These are phyloP conservation scores for Anastrepha obliqua DNA, from an alignment of 1,140 invertebrate genomes.

Conservation along the genomic window DNA sequence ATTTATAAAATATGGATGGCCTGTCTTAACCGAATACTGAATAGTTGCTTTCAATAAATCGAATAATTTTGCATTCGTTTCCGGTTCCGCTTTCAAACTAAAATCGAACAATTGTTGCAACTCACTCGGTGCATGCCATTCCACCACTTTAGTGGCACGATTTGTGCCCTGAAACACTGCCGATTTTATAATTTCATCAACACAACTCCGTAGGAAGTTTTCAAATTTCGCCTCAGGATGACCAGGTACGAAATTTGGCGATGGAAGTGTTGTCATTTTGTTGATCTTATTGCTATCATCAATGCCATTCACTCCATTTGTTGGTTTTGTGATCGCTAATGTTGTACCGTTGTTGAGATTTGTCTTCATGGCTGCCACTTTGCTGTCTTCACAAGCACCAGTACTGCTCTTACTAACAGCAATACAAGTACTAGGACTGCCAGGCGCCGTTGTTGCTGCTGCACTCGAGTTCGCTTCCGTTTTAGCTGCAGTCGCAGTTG, in stretches of 20 bases:
- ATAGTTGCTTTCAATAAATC: conserved; percentile 81
- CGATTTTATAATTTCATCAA: conserved; percentile 83
- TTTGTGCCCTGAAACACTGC: conserved; percentile 85
- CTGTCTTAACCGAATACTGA: conserved; percentile 89
- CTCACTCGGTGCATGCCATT: conserved; percentile 83
- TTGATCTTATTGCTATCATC: conserved; percentile 7
- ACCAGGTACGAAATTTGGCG: conserved; percentile 57
- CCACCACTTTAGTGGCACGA: conserved; percentile 82
- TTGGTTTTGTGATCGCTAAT: neutral
- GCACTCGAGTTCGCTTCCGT: conserved; percentile 59
- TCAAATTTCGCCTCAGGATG: conserved; percentile 78
- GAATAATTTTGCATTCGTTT: conserved; percentile 81
- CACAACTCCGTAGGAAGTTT: conserved; percentile 81
- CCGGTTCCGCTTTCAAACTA: conserved; percentile 77
- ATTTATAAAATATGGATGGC: conserved; percentile 91
- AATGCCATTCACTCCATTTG: neutral
- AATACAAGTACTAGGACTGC: conserved; percentile 54
- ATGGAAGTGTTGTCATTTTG: conserved; percentile 21
- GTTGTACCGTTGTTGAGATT: conserved; percentile 35
- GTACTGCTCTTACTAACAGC: neutral
- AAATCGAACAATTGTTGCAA: conserved; percentile 82
- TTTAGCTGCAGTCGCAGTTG: conserved; percentile 59
- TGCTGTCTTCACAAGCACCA: neutral
- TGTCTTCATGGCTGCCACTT: conserved; percentile 15
- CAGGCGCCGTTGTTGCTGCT: conserved; percentile 52